These are phyloP conservation scores for Caenorhabditis drosophilae DNA, from an alignment of 2,888 invertebrate species.

Conservation along the genomic window DNA sequence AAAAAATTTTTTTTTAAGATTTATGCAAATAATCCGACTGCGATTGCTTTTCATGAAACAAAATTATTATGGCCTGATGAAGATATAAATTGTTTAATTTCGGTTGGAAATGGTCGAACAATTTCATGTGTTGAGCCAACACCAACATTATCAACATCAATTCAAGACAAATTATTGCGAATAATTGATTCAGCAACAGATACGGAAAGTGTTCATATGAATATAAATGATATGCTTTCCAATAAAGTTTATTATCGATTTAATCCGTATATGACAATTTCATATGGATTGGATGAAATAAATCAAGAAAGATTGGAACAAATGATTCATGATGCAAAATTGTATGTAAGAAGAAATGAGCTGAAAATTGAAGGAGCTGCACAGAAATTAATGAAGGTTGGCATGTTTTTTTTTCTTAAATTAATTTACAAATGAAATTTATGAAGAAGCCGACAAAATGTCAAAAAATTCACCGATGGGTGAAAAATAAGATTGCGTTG, in stretches of 20 bases:
- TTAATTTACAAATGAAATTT: too few relatives aligned
- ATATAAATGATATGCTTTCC: conserved; percentile 78
- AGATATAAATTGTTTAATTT: conserved; percentile 81
- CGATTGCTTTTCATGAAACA: conserved; percentile 86
- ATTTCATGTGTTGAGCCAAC: conserved; percentile 58
- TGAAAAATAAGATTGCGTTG: conserved; percentile 15
- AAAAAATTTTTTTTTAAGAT: too few relatives aligned
- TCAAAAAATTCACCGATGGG: conserved; percentile 17
- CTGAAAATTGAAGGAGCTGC: conserved; percentile 74
- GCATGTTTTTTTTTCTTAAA: too few relatives aligned
- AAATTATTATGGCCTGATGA: conserved; percentile 82
- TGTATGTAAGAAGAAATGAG: conserved; percentile 83
- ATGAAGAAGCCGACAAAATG: conserved; percentile 10
- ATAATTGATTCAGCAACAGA: conserved; percentile 86
- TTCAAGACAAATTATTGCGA: conserved; percentile 55
- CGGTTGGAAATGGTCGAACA: conserved; percentile 79
- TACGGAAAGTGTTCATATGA: conserved; percentile 83
- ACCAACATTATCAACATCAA: conserved; percentile 37
- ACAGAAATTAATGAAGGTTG: conserved; percentile 43
- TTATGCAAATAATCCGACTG: conserved; percentile 78
- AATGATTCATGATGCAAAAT: conserved; percentile 79
- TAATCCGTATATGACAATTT: conserved; percentile 85
- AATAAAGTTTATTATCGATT: conserved; percentile 72
- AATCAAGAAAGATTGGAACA: conserved; percentile 76
- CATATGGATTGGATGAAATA: conserved; percentile 81